Conservation (phyloP, 2,797 vertebrate genomes). For the Anabas testudineus region DNA sequence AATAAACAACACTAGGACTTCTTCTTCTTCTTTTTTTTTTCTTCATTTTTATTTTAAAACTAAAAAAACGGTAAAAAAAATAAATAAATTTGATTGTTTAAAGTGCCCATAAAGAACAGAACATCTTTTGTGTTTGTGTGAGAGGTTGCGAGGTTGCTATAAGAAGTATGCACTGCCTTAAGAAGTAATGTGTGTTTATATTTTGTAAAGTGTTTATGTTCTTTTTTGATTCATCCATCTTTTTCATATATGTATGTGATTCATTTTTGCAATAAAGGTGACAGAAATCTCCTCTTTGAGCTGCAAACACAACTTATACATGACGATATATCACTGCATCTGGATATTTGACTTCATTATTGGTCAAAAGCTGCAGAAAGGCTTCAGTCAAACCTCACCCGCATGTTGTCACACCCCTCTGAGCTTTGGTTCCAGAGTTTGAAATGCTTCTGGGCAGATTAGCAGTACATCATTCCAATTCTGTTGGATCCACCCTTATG, state of each 20-base stretch:
- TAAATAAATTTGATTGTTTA: slow-evolving; percentile 17
- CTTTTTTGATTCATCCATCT: slow-evolving; percentile 8
- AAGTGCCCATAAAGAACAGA: neutral
- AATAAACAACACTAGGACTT: neutral
- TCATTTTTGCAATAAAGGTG: slow-evolving; percentile 42
- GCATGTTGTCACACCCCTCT: slow-evolving; percentile 3
- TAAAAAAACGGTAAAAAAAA: neutral
- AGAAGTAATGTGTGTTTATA: slow-evolving; percentile 29
- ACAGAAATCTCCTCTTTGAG: neutral
- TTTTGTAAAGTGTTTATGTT: slow-evolving; percentile 29
- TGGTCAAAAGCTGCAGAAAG: neutral
- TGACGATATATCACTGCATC: neutral
- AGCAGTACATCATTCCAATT: neutral
- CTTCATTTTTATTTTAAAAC: slow-evolving; percentile 6
- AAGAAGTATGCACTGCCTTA: neutral
- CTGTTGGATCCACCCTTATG: slow-evolving; percentile 40
- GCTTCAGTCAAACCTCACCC: neutral
- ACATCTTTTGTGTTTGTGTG: neutral
- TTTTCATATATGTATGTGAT: neutral
- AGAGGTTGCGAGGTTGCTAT: neutral
- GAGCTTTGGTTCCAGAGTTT: slow-evolving; percentile 14
- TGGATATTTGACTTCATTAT: neutral
- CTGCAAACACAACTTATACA: neutral
- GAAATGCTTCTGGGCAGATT: slow-evolving; percentile 22
- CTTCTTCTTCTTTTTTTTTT: slow-evolving; percentile 31